Evolutionary conservation across 2,113 vertebrate genomes (phyloP).

Genomic region (Cyprinodon variegatus): DNA sequence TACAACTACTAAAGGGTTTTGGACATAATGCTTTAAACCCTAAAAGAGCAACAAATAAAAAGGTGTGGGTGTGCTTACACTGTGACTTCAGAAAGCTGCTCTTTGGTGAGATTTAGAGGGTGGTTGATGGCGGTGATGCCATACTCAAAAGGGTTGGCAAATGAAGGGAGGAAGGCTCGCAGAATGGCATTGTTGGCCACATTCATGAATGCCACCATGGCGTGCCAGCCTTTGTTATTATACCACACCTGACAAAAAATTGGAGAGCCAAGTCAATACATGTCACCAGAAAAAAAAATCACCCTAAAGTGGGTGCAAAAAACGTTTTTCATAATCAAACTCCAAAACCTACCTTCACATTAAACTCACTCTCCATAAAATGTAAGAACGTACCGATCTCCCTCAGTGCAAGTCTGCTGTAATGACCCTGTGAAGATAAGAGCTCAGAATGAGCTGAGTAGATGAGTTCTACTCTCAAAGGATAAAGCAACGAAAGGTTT

Average conservation of each 20-base stretch:
- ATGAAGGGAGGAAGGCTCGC: conserved; percentile 81
- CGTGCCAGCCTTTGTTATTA: conserved; percentile 99
- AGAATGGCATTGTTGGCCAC: conserved; percentile 94
- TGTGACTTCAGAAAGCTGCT: conserved; percentile 97
- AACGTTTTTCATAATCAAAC: neutral
- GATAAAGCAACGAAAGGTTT: neutral
- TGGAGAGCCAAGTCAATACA: neutral
- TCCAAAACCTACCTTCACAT: conserved; percentile 86
- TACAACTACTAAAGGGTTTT: too few relatives aligned
- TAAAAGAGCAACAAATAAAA: neutral
- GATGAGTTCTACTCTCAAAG: neutral
- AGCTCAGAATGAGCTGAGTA: neutral
- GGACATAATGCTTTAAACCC: neutral
- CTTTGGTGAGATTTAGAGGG: conserved; percentile 96
- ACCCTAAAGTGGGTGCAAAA: neutral
- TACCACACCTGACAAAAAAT: conserved; percentile 90
- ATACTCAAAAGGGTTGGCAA: conserved; percentile 80
- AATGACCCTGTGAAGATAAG: conserved; percentile 68
- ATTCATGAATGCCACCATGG: conserved; percentile 93
- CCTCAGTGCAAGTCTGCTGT: conserved; percentile 71
- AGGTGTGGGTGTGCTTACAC: conserved; percentile 82
- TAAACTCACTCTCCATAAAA: conserved; percentile 94
- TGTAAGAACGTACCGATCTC: conserved; percentile 88
- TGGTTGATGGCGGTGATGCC: conserved; percentile 93
- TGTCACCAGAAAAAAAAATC: neutral